These are phyloP conservation scores for Bombyx mori DNA, from an alignment of 1,140 invertebrate genomes.

Conservation along the genomic window ASM3026992v2 NC_085109.1:5532501-5533000, in stretches of 20 bases:
- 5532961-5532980: too few relatives aligned
- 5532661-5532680: conserved; percentile 1
- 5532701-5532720: too few relatives aligned
- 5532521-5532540: too few relatives aligned
- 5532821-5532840: conserved; percentile 32
- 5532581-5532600: too few relatives aligned
- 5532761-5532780: conserved; percentile 52
- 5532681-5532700: not conserved
- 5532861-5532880: not conserved
- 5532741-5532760: conserved; percentile 4
- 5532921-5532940: not conserved
- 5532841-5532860: conserved; percentile 14
- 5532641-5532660: conserved; percentile 3
- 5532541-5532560: too few relatives aligned
- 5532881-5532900: too few relatives aligned
- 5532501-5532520: too few relatives aligned
- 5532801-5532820: conserved; percentile 30
- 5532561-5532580: too few relatives aligned
- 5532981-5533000: too few relatives aligned
- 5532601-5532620: too few relatives aligned
- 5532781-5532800: conserved; percentile 15
- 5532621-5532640: too few relatives aligned
- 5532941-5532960: too few relatives aligned
- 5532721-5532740: not conserved
- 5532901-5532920: conserved; percentile 23